Conservation (phyloP, 2,113 vertebrate species). For the Athene noctua region DNA sequence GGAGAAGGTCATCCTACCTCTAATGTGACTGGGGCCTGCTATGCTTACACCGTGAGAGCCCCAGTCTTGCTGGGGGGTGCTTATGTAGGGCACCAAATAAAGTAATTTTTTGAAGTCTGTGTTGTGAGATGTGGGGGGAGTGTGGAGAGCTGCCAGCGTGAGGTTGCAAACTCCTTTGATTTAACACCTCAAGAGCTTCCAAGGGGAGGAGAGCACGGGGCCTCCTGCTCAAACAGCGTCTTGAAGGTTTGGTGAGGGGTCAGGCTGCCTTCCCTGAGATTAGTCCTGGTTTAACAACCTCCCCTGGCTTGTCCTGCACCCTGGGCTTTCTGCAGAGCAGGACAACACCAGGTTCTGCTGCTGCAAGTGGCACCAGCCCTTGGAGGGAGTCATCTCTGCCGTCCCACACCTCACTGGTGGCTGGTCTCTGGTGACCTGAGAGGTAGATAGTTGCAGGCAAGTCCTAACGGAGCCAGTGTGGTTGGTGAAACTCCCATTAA, state of each 20-base stretch:
- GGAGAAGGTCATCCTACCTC: background rate
- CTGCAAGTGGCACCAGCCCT: background rate
- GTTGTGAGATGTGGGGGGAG: background rate
- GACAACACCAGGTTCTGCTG: background rate
- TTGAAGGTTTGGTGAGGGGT: background rate
- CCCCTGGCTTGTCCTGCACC: background rate
- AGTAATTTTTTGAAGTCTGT: background rate
- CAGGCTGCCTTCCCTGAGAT: background rate
- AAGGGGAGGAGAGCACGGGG: background rate
- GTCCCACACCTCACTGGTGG: accelerated
- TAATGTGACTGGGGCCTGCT: background rate
- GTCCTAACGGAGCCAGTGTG: background rate
- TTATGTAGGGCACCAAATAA: background rate
- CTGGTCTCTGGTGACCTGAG: background rate
- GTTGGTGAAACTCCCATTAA: accelerated
- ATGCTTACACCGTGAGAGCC: accelerated
- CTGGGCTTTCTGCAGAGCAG: background rate
- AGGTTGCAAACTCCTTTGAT: background rate
- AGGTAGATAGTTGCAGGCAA: background rate
- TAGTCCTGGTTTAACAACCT: background rate
- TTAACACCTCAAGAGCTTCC: background rate
- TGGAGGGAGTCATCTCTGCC: background rate
- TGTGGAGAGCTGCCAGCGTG: accelerated
- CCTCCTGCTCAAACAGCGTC: background rate
- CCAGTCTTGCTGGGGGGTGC: background rate